These are phyloP conservation scores for Nomia melanderi DNA, from an alignment of 1,140 invertebrate species.

Conservation along the genomic window DNA sequence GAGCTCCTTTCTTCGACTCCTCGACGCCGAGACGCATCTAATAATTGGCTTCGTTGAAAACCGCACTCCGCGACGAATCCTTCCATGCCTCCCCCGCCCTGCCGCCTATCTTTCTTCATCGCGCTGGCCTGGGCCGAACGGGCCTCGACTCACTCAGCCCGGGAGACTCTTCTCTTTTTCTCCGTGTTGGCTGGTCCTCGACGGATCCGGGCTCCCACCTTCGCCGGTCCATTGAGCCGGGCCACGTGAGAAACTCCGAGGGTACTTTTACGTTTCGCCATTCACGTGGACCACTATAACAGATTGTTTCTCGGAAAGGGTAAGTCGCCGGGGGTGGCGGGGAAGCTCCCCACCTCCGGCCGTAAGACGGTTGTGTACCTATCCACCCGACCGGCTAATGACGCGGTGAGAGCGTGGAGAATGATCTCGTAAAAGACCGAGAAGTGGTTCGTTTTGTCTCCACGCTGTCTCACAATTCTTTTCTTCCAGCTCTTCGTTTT, in stretches of 20 bases:
- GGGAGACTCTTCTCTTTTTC: slow-evolving; percentile 2
- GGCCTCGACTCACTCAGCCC: neutral
- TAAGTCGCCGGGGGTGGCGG: slow-evolving; percentile 12
- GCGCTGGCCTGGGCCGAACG: neutral
- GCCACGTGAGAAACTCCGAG: slow-evolving; percentile 77
- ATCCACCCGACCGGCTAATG: slow-evolving; percentile 54
- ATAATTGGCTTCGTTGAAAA: slow-evolving; percentile 81
- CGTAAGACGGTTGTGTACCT: slow-evolving; percentile 62
- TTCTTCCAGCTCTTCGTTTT: slow-evolving; percentile 15
- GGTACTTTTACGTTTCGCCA: slow-evolving; percentile 80
- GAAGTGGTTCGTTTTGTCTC: slow-evolving; percentile 75
- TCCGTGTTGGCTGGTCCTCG: slow-evolving; percentile 18
- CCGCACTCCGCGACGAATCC: slow-evolving; percentile 80
- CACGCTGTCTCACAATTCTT: slow-evolving; percentile 67
- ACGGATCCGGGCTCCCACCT: slow-evolving; percentile 41
- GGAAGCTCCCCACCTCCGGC: slow-evolving; percentile 14
- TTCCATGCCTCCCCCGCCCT: slow-evolving; percentile 58
- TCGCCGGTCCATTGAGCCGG: slow-evolving; percentile 73
- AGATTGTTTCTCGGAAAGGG: slow-evolving; percentile 79
- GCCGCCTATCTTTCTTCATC: slow-evolving; percentile 51
- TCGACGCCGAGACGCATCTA: slow-evolving; percentile 74
- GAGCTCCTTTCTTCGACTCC: slow-evolving; percentile 29
- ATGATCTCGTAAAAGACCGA: slow-evolving; percentile 73
- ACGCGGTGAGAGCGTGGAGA: slow-evolving; percentile 73
- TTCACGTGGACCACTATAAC: slow-evolving; percentile 78